Base-by-base conservation (phyloP, 2,113 vertebrate species). In the Malurus cyaneus region DNA sequence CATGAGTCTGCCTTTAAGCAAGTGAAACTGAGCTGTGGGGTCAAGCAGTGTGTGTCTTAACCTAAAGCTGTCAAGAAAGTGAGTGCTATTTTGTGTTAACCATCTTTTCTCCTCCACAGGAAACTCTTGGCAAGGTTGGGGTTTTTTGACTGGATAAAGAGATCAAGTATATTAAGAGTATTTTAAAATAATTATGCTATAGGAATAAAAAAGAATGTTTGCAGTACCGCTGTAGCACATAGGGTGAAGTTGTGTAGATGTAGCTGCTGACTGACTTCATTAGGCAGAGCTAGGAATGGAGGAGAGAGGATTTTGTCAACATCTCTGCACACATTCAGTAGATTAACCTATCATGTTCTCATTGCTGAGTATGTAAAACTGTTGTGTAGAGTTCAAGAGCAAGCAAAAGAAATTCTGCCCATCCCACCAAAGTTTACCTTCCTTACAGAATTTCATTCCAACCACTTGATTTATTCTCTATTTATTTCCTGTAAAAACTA, bases 391-490 rank as follows among this genome's bases (percentile, higher is more conserved):
- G 67, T 92, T 94, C 64, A 93, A 86, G 73, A 95, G 83, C 66
- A 54, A 97, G 80, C 20, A 78, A 97, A 96, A 74, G 78, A 96
- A 94, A 86, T 92, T 86, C 74, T 94, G 46, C 69, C 81, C 57
- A 76, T 95, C 61, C 11, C n/a, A 65, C 93, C 93, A 65, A 93
- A 96, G 62, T 96, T 97, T 93, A 73, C 88, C 96, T 95, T 92
- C 70, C 70, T 93, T 96, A 80, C 89, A 96, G 81, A 52, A 91
- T 97, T 96, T 97, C 41, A 86, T 91, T 94, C 56, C 62, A 91
- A 96, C 93, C 41, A 72, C 47, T 86, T 87, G 71, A 42, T 69
- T 78, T 26, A 24, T 79, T 96, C 80, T 54, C 65, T n/a, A 41
- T 32, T 5, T 93, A 88, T 91, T 97, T 97, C 91, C 84, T 66